phyloP scores from a whole-genome alignment of 2,113 vertebrate genomes.

The Mobula hypostoma region DNA sequence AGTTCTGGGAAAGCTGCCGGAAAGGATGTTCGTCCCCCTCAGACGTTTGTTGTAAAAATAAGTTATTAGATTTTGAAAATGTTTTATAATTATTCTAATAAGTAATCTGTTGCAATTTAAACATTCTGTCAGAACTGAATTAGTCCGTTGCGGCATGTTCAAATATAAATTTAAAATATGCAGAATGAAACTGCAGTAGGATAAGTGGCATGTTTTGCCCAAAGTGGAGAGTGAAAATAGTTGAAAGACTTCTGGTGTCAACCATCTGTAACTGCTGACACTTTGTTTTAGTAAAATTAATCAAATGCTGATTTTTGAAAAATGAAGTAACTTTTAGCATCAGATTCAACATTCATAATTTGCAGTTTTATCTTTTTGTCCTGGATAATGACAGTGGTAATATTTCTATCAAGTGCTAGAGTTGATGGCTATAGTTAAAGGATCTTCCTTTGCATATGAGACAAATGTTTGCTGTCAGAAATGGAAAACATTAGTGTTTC shows the following conservation, averaged over 20 bases:
- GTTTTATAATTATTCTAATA: not conserved
- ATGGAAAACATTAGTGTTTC: not conserved
- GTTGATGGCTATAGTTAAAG: not conserved
- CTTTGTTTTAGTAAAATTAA: not conserved
- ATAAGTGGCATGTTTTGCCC: not conserved
- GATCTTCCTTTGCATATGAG: not conserved
- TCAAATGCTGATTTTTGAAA: not conserved
- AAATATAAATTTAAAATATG: not conserved
- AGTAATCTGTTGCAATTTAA: not conserved
- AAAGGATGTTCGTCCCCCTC: too few relatives aligned
- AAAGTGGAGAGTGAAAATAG: not conserved
- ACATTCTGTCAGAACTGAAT: not conserved
- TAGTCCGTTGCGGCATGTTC: not conserved
- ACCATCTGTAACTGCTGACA: not conserved
- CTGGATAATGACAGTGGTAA: too few relatives aligned
- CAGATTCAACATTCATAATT: not conserved
- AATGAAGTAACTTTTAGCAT: not conserved
- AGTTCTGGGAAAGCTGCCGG: too few relatives aligned
- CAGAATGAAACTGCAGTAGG: not conserved
- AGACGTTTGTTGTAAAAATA: not conserved
- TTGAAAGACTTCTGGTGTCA: not conserved
- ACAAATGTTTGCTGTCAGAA: not conserved
- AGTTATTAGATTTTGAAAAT: not conserved
- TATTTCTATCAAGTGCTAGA: not conserved
- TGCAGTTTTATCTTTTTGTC: conserved; percentile 4